Percentiles rank a stretch among this genome's conserved stretches.
Conservation (phyloP, 2,888 invertebrate species). For the Phymatocera aterrima region DNA sequence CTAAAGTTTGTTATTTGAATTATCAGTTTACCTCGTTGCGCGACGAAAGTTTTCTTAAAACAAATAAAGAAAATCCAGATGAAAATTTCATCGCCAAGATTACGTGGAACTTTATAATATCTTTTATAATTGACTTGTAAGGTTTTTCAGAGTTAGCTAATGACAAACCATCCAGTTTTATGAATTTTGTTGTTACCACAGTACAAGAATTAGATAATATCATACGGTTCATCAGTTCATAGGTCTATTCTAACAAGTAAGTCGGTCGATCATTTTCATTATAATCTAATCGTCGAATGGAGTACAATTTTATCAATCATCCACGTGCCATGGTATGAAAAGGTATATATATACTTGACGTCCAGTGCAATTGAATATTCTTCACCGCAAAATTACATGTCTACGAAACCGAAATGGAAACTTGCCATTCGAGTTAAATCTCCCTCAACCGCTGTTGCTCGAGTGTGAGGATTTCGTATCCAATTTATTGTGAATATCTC, state of each 20-base stretch:
- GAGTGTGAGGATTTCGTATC: neutral
- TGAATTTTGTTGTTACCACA: neutral
- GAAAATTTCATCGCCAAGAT: constrained; percentile 38
- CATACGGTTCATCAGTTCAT: neutral
- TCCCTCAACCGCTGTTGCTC: neutral
- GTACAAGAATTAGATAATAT: neutral
- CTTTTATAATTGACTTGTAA: constrained; percentile 39
- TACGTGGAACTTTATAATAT: constrained; percentile 37
- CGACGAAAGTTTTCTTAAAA: constrained; percentile 29
- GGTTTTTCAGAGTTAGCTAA: constrained; percentile 27
- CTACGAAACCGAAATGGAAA: neutral
- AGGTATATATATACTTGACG: neutral
- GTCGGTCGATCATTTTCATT: neutral
- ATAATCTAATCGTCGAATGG: neutral
- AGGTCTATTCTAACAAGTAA: neutral
- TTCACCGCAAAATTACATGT: neutral
- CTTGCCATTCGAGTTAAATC: neutral
- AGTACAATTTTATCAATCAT: neutral
- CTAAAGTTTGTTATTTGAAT: constrained; percentile 13
- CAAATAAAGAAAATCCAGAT: constrained; percentile 40
- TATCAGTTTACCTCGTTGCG: constrained; percentile 39
- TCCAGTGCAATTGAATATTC: neutral
- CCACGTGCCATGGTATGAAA: neutral
- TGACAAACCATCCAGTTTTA: constrained; percentile 29
- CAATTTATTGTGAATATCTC: neutral